These are phyloP conservation scores for Brotula barbata DNA, from an alignment of 2,797 vertebrate species.

Conservation along the genomic window DNA sequence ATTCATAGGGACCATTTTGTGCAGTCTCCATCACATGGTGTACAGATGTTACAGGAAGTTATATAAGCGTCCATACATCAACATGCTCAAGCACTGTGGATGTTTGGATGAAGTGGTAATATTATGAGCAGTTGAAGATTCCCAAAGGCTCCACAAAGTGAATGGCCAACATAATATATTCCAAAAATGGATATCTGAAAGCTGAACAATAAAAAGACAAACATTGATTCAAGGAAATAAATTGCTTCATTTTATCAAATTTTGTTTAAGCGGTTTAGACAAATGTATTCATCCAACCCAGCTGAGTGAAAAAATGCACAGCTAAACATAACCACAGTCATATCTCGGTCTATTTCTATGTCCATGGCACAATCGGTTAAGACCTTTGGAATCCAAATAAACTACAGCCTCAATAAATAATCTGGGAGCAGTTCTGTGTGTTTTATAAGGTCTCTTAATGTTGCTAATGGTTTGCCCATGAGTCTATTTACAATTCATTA, in stretches of 20 bases:
- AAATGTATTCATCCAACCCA: not conserved
- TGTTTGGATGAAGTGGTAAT: too few relatives aligned
- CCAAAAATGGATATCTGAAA: too few relatives aligned
- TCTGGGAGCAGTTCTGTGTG: slow-evolving; percentile 5
- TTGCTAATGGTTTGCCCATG: not conserved
- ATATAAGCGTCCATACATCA: too few relatives aligned
- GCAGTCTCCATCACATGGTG: too few relatives aligned
- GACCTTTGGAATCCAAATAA: slow-evolving; percentile 65
- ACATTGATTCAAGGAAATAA: not conserved
- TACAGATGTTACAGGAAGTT: too few relatives aligned
- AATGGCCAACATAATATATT: too few relatives aligned
- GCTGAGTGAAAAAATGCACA: too few relatives aligned
- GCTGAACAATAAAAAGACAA: too few relatives aligned
- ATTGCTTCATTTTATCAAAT: not conserved
- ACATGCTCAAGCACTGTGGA: too few relatives aligned
- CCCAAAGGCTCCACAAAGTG: too few relatives aligned
- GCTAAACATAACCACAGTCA: not conserved
- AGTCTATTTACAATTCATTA: slow-evolving; percentile 32
- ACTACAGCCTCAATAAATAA: slow-evolving; percentile 41
- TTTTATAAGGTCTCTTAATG: slow-evolving; percentile 17
- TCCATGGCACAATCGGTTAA: slow-evolving; percentile 36
- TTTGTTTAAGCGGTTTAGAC: not conserved
- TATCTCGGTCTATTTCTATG: slow-evolving; percentile 8
- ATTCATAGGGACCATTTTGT: too few relatives aligned
- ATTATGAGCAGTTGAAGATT: too few relatives aligned